Base-by-base conservation (phyloP, 2,113 vertebrate genomes). In the Heterotis niloticus region DNA sequence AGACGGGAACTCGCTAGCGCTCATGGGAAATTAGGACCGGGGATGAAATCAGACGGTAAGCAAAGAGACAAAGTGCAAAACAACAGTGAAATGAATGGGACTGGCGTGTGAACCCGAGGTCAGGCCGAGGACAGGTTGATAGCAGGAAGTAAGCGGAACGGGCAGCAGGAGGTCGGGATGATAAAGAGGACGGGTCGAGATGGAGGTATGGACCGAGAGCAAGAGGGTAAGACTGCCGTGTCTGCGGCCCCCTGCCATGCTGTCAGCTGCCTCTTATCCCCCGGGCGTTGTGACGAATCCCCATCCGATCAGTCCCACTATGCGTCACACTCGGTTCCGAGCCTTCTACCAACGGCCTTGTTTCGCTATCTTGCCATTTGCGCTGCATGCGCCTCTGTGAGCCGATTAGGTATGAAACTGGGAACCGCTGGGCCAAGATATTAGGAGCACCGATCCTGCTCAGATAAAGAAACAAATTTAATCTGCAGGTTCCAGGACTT, bases 11-110 rank as follows among this genome's bases (percentile, higher is more conserved):
- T 59, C 57, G 71, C 54, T 18, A 54, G 12, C 17, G 54, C 71
- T 74, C 71, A 56, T 74, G 71, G 54, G 71, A 74, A 74, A 74
- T 74, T 74, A 74, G 70, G 52, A 73, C n/a, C 57, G 0, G 0
- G 24, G 52, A 57, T 59, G 71, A 74, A 74, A 56, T 57, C 26
- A 74, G 54, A 72, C 71, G 57, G 54, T 28, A 74, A 57, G 26
- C 71, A 59, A 17, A 54, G 24, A 54, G n/a, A 28, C 52, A 23
- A 23, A 44, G 34, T 24, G 71, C 54, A 28, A 9, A 59, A 57
- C 14, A 23, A 28, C 52, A 14, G 26, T 10, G 71, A 14, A 57
- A 28, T 26, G 71, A 59, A 59, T 28, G 71, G 71, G 26, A 59
- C 18, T 23, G 23, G 51, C 69, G 34, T 51, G 7, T 54, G 34